Evolutionary conservation across 2,888 invertebrate species (phyloP).

Genomic region (Leucoma salicis): DNA sequence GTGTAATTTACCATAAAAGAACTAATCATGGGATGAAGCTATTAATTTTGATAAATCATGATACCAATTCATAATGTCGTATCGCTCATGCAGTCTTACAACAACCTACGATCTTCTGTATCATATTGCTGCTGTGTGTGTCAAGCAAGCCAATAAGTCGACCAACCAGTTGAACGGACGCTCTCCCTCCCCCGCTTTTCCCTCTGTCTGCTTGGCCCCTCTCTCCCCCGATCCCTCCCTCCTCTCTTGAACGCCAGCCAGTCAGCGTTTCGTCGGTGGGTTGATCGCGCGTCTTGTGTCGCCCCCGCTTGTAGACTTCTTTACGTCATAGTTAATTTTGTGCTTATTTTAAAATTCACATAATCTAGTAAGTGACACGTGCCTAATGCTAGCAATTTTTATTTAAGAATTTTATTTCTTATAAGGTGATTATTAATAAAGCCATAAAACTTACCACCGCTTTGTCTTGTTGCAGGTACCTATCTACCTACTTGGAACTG

Average conservation of each 20-base stretch:
- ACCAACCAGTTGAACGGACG: constrained; percentile 78
- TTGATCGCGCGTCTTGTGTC: constrained; percentile 40
- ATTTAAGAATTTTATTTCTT: constrained; percentile 29
- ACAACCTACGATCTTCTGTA: constrained; percentile 63
- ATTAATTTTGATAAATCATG: constrained; percentile 18
- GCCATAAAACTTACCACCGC: constrained; percentile 62
- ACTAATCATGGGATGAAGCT: not conserved
- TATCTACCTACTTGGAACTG: too few species aligned
- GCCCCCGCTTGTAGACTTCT: constrained; percentile 43
- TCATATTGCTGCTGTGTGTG: constrained; percentile 62
- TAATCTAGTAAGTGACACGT: constrained; percentile 58
- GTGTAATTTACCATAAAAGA: not conserved
- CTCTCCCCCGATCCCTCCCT: constrained; percentile 50
- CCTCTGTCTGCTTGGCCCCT: constrained; percentile 54
- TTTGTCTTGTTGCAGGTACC: constrained; percentile 81
- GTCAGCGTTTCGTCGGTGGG: constrained; percentile 62
- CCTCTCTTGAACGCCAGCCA: constrained; percentile 64
- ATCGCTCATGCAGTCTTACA: constrained; percentile 61
- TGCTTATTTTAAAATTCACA: constrained; percentile 57
- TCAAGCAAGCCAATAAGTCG: constrained; percentile 76
- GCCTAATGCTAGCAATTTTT: constrained; percentile 38
- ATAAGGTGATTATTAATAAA: constrained; percentile 32
- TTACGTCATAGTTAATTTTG: constrained; percentile 75
- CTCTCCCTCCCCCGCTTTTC: constrained; percentile 73
- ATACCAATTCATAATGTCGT: constrained; percentile 32